phyloP scores from a whole-genome alignment of 2,113 vertebrate species.

The Sapajus apella region DNA sequence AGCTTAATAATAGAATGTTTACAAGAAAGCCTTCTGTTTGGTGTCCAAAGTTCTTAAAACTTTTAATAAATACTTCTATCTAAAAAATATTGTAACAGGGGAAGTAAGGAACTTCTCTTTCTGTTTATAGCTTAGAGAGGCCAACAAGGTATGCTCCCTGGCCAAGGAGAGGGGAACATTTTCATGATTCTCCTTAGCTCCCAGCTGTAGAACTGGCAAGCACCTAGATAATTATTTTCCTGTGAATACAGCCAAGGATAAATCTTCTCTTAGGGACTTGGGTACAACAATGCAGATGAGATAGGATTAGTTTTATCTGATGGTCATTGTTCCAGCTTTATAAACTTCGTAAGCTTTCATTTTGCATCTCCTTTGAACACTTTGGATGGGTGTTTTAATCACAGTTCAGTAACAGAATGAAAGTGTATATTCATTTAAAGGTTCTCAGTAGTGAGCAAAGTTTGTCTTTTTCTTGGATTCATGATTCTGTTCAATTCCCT shows the following conservation, averaged over 20 bases:
- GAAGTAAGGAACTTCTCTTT: not conserved
- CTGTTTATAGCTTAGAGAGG: not conserved
- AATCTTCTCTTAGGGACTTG: not conserved
- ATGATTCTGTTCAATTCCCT: not conserved
- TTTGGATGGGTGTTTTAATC: not conserved
- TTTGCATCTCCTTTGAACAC: not conserved
- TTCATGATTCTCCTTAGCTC: not conserved
- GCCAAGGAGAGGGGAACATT: not conserved
- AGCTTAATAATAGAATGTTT: conserved; percentile 41
- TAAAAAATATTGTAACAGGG: not conserved
- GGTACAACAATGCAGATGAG: not conserved
- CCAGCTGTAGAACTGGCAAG: not conserved
- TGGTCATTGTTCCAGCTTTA: not conserved
- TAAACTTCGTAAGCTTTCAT: not conserved
- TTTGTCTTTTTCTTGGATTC: not conserved
- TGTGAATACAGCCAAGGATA: not conserved
- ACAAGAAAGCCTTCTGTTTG: conserved; percentile 37
- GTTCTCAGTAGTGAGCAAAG: not conserved
- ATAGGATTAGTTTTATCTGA: not conserved
- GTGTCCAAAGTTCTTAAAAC: conserved; percentile 57
- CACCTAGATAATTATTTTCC: not conserved
- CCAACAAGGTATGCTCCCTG: accelerated
- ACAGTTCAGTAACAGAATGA: not conserved
- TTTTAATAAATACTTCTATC: conserved; percentile 35
- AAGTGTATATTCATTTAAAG: not conserved